Evolutionary conservation across 2,888 invertebrate genomes (phyloP).

Genomic region (Oxycera nigricornis): DNA sequence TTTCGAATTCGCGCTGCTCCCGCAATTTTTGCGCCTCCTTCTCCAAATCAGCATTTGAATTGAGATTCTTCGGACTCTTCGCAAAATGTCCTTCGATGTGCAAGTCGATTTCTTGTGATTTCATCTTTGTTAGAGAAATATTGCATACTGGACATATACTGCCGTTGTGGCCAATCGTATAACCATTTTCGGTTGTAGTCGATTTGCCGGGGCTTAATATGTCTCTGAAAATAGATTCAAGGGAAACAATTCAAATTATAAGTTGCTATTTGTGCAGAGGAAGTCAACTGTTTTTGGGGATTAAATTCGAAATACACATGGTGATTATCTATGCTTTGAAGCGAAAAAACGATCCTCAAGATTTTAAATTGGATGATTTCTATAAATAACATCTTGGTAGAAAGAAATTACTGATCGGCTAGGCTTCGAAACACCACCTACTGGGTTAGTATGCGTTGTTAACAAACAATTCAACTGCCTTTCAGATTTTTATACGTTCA

Average conservation of each 20-base stretch:
- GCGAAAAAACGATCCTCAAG: no score
- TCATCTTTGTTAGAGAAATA: constrained; percentile 59
- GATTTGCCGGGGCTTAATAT: constrained; percentile 54
- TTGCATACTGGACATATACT: constrained; percentile 65
- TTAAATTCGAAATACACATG: no score
- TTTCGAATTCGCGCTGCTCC: constrained; percentile 82
- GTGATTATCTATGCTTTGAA: no score
- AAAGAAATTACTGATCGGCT: no score
- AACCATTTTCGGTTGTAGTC: constrained; percentile 53
- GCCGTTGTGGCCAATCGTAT: constrained; percentile 48
- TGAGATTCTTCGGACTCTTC: constrained; percentile 50
- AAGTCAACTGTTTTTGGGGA: no score
- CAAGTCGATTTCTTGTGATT: constrained; percentile 65
- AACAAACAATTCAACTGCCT: no score
- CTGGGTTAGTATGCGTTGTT: no score
- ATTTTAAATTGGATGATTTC: no score
- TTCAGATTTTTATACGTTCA: no score
- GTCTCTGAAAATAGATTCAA: constrained; percentile 47
- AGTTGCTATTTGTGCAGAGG: no score
- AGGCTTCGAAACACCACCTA: no score
- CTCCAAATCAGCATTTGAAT: constrained; percentile 59
- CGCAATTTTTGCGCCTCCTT: constrained; percentile 74
- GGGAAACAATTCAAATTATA: not conserved
- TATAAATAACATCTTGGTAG: no score
- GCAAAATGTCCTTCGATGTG: constrained; percentile 87